phyloP scores from a whole-genome alignment of 1,140 invertebrate species.

The Gryllus bimaculatus region DNA sequence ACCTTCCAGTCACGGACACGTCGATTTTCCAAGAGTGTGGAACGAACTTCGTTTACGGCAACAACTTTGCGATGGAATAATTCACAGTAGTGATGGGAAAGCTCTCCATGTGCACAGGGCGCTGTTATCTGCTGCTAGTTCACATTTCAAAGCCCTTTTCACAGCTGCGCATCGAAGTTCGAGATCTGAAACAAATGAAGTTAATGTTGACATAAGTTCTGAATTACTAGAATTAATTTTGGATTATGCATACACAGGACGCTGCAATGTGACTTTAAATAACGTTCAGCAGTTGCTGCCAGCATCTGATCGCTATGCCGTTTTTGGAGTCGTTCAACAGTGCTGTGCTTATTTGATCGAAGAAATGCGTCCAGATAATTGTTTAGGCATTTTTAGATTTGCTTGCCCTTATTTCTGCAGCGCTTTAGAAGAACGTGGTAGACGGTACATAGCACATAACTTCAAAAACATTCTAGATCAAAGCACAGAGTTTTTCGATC shows the following conservation, averaged over 20 bases:
- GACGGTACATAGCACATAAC: slow-evolving; percentile 32
- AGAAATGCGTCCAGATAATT: slow-evolving; percentile 48
- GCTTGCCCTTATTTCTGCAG: slow-evolving; percentile 58
- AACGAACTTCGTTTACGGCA: slow-evolving; percentile 47
- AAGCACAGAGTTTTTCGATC: slow-evolving; percentile 42
- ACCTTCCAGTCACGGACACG: slow-evolving; percentile 31
- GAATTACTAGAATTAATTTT: slow-evolving; percentile 43
- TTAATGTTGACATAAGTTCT: slow-evolving; percentile 15
- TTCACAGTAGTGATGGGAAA: slow-evolving; percentile 47
- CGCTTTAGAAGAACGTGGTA: slow-evolving; percentile 42
- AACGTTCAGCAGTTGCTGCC: slow-evolving; percentile 52
- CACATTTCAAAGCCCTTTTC: slow-evolving; percentile 35
- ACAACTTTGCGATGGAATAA: slow-evolving; percentile 48
- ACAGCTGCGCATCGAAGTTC: slow-evolving; percentile 7
- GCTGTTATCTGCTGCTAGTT: slow-evolving; percentile 53
- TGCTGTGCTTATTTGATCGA: slow-evolving; percentile 48
- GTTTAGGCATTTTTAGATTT: slow-evolving; percentile 58
- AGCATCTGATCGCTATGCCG: slow-evolving; percentile 52
- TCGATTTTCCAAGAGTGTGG: slow-evolving; percentile 52
- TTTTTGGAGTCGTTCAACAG: slow-evolving; percentile 48
- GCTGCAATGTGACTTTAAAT: slow-evolving; percentile 42
- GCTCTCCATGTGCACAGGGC: slow-evolving; percentile 52
- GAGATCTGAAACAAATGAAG: slow-evolving; percentile 7
- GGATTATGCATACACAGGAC: slow-evolving; percentile 56
- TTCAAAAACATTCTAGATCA: slow-evolving; percentile 23